Evolutionary conservation across 2,888 invertebrate genomes (phyloP).

Genomic region (Achlya flavicornis): DNA sequence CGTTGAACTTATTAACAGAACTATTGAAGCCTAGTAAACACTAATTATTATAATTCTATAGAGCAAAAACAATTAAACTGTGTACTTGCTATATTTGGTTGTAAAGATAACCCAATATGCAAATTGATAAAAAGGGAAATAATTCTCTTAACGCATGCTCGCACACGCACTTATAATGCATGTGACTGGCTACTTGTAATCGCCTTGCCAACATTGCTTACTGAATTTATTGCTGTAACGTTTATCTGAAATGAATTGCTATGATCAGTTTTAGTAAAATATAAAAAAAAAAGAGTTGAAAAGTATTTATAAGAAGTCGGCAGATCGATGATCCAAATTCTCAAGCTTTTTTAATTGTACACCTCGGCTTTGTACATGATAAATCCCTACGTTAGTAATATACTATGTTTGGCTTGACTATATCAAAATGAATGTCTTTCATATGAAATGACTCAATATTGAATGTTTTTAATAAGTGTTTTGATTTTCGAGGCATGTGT

Average conservation of each 20-base stretch:
- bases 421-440: no score
- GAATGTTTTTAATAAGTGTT: not conserved
- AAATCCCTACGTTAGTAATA: no score
- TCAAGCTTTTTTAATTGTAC: no score
- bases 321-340: no score
- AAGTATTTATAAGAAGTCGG: no score
- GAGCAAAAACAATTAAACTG: not conserved
- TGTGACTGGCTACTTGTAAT: slow-evolving; percentile 1
- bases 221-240: slow-evolving; percentile 9
- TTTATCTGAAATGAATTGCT: not conserved
- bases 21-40: not conserved
- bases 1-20: not conserved
- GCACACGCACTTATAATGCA: not conserved
- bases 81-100: not conserved
- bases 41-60: not conserved
- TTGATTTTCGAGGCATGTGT: slow-evolving; percentile 14
- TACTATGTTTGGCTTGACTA: no score
- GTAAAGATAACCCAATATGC: slow-evolving; percentile 2
- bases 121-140: slow-evolving; percentile 6
- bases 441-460: no score
- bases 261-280: not conserved
- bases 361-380: no score
- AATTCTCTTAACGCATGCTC: slow-evolving; percentile 6
- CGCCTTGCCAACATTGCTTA: slow-evolving; percentile 5
- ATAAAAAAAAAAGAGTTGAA: not conserved